Conservation (phyloP, 2,113 vertebrate genomes). For the Neodon shergylaensis region DNA sequence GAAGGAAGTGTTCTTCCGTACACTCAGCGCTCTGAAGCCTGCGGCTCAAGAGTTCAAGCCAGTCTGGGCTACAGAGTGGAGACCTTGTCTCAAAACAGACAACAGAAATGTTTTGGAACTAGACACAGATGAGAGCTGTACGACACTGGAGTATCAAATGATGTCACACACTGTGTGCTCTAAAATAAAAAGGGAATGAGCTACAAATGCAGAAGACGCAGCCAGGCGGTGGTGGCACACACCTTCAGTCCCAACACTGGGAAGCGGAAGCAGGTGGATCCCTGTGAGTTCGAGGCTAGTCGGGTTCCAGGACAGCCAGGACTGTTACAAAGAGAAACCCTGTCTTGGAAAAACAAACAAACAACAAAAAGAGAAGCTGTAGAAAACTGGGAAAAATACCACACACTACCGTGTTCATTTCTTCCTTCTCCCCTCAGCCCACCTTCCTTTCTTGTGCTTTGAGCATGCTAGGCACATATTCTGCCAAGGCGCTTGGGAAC, state of each 20-base stretch:
- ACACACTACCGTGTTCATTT: neutral
- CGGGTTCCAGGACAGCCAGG: neutral
- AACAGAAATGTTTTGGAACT: constrained; percentile 8
- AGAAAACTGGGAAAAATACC: neutral
- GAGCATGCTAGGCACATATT: neutral
- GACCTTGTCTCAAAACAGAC: neutral
- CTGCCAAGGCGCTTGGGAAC: no score
- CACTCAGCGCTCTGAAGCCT: neutral
- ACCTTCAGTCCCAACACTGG: neutral
- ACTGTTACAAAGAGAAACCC: neutral
- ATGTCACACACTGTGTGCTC: neutral
- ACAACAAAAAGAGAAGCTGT: neutral
- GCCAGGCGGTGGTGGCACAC: neutral
- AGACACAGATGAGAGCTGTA: neutral
- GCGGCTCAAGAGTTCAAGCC: neutral
- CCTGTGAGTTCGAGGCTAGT: neutral
- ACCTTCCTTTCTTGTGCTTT: neutral
- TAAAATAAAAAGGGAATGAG: neutral
- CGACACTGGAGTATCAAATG: neutral
- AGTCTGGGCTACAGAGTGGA: neutral
- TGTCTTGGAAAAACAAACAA: neutral
- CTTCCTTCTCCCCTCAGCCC: no score
- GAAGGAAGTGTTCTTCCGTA: neutral
- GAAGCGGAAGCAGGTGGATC: neutral
- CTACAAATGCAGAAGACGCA: neutral